Evolutionary conservation across 1,140 invertebrate genomes (phyloP).

Genomic region (Apolygus lucorum): DNA sequence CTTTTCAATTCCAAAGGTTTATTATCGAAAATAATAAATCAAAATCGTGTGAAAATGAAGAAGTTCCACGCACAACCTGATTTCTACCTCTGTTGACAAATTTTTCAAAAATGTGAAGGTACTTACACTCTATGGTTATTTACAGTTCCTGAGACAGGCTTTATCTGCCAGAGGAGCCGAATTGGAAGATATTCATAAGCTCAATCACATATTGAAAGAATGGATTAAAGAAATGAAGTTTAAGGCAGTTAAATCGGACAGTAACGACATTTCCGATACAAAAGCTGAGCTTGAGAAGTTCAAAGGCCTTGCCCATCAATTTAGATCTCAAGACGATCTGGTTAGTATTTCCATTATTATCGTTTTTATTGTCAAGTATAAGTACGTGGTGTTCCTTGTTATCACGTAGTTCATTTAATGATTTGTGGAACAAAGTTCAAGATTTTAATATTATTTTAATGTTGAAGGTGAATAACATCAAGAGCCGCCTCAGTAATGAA

Average conservation of each 20-base stretch:
- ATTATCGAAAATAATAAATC: too few species aligned
- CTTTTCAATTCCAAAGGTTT: too few species aligned
- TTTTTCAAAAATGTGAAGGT: neutral
- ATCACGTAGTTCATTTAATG: too few species aligned
- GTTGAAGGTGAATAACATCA: constrained; percentile 54
- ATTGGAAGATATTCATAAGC: constrained; percentile 77
- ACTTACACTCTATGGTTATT: neutral
- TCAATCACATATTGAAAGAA: constrained; percentile 64
- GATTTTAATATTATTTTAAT: too few species aligned
- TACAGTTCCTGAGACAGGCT: constrained; percentile 61
- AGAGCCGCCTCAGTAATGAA: constrained; percentile 52
- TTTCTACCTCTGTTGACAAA: too few species aligned
- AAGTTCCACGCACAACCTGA: too few species aligned
- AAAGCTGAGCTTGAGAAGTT: constrained; percentile 77
- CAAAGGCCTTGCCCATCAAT: constrained; percentile 63
- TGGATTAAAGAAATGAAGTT: constrained; percentile 79
- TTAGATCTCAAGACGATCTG: constrained; percentile 62
- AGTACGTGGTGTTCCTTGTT: too few species aligned
- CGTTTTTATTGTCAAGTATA: too few species aligned
- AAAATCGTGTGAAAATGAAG: too few species aligned
- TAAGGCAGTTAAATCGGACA: constrained; percentile 63
- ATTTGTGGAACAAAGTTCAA: too few species aligned
- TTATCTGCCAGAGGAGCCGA: constrained; percentile 58
- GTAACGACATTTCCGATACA: constrained; percentile 81
- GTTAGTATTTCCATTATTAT: constrained; percentile 31